Percentiles rank a stretch among this genome's conserved stretches.
Conservation (phyloP, 2,888 invertebrate species). For the Scaptomyza polygonia region DNA sequence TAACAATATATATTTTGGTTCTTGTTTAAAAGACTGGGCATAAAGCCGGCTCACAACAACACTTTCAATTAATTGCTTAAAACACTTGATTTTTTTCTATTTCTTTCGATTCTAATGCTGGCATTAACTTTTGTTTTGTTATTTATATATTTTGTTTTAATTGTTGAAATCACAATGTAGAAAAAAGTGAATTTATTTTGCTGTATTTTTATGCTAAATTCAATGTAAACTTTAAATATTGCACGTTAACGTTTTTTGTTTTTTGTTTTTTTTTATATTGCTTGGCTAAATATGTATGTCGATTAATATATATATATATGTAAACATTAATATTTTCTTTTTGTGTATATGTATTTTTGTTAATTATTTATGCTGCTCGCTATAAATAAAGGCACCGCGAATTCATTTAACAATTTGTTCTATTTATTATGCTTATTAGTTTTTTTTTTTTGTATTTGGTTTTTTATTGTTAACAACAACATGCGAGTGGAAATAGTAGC, state of each 20-base stretch:
- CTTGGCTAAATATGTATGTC: conserved; percentile 63
- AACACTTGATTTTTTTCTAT: background rate
- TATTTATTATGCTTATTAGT: conserved; percentile 25
- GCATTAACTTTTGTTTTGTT: conserved; percentile 41
- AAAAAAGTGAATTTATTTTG: conserved; percentile 37
- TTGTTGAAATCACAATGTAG: conserved; percentile 61
- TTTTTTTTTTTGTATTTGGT: conserved; percentile 23
- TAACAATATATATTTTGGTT: conserved; percentile 17
- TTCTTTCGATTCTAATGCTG: conserved; percentile 71
- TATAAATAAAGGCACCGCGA: conserved; percentile 83
- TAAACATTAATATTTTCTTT: conserved; percentile 24
- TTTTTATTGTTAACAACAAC: conserved; percentile 62
- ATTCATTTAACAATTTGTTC: conserved; percentile 80
- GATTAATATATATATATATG: conserved; percentile 26
- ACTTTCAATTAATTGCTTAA: conserved; percentile 35
- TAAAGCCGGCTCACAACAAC: conserved; percentile 50
- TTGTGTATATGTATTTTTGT: conserved; percentile 19
- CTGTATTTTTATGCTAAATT: conserved; percentile 45
- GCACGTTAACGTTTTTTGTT: conserved; percentile 74
- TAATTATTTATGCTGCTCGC: conserved; percentile 68
- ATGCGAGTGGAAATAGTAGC: conserved; percentile 48
- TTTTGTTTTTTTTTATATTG: conserved; percentile 73
- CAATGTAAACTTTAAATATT: conserved; percentile 78
- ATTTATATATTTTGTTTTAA: background rate
- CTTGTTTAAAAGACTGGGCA: conserved; percentile 35